Evolutionary conservation across 2,888 invertebrate species (phyloP).

Genomic region (Tiliacea aurago): DNA sequence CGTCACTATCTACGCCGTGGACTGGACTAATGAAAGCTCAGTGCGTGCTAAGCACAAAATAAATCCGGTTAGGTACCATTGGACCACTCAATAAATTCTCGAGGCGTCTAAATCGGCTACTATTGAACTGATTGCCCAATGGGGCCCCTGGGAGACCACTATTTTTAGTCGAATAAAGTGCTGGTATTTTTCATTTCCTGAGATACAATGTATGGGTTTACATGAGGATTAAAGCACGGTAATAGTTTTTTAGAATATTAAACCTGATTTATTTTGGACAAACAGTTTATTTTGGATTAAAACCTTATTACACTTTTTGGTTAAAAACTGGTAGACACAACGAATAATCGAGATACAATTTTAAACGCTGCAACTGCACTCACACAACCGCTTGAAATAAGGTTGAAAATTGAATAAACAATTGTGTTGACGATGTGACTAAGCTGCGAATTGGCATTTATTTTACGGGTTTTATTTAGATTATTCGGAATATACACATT

Average conservation of each 20-base stretch:
- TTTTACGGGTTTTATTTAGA: too few relatives aligned
- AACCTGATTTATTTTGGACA: too few relatives aligned
- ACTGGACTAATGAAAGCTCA: slow-evolving; percentile 65
- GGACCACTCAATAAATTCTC: slow-evolving; percentile 76
- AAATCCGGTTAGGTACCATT: slow-evolving; percentile 75
- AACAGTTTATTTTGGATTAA: too few relatives aligned
- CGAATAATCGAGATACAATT: too few relatives aligned
- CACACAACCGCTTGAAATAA: too few relatives aligned
- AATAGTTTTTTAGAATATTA: background rate
- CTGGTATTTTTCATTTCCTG: slow-evolving; percentile 18
- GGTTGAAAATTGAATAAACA: too few relatives aligned
- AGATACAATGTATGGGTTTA: background rate
- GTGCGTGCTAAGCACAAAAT: slow-evolving; percentile 76
- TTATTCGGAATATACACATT: too few relatives aligned
- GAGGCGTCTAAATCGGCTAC: slow-evolving; percentile 75
- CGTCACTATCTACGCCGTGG: slow-evolving; percentile 41
- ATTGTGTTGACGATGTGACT: too few relatives aligned
- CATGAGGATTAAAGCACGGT: background rate
- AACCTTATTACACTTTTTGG: too few relatives aligned
- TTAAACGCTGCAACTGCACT: too few relatives aligned
- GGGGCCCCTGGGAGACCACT: slow-evolving; percentile 64
- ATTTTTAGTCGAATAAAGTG: slow-evolving; percentile 62
- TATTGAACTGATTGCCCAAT: slow-evolving; percentile 75
- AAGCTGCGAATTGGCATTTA: too few relatives aligned
- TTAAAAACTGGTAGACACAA: too few relatives aligned